Evolutionary conservation across 2,888 invertebrate genomes (phyloP).

Genomic region (Apocheima hispidaria): DNA sequence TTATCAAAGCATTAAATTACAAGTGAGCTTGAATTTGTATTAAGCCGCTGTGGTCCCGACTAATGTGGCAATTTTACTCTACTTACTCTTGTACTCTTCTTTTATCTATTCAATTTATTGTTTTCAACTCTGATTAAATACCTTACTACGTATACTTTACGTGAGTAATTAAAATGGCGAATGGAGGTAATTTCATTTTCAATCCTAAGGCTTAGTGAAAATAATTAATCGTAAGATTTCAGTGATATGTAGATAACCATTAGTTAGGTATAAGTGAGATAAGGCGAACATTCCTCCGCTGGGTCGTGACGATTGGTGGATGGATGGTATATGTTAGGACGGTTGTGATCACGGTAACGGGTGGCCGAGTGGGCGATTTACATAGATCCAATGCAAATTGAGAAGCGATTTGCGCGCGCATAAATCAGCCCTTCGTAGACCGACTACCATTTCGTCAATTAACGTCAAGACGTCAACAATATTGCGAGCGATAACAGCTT

Average conservation of each 20-base stretch:
- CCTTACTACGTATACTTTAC: neutral
- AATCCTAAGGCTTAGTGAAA: neutral
- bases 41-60: constrained; percentile 56
- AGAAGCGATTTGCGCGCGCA: constrained; percentile 70
- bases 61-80: constrained; percentile 46
- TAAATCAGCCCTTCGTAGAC: constrained; percentile 62
- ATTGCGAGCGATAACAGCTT: constrained; percentile 62
- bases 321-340: constrained; percentile 55
- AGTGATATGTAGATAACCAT: constrained; percentile 38
- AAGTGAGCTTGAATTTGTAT: constrained; percentile 49
- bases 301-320: constrained; percentile 69
- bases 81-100: constrained; percentile 7
- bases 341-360: constrained; percentile 67
- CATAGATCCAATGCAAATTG: constrained; percentile 79
- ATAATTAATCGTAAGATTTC: constrained; percentile 18
- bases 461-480: constrained; percentile 71
- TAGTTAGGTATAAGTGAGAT: constrained; percentile 52
- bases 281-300: constrained; percentile 56
- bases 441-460: constrained; percentile 73
- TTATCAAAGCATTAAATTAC: constrained; percentile 65
- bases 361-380: constrained; percentile 71
- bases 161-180: constrained; percentile 24
- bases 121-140: constrained; percentile 42
- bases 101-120: constrained; percentile 51
- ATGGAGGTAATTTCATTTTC: constrained; percentile 14